Conservation (phyloP, 2,797 vertebrate genomes). For the Nyctalus aviator region DNA sequence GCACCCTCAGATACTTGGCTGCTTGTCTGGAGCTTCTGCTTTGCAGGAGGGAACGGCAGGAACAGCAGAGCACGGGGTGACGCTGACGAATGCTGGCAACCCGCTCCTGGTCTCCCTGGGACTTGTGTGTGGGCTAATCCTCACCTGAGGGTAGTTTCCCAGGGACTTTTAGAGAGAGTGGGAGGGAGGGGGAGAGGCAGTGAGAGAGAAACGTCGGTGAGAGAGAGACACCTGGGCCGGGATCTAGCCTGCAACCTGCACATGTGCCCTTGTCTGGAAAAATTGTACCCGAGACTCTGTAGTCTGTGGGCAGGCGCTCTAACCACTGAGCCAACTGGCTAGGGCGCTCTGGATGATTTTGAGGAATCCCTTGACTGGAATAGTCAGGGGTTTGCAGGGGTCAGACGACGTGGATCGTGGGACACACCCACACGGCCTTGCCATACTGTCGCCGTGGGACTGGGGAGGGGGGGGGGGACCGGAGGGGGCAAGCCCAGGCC, state of each 20-base stretch:
- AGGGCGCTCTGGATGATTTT: neutral
- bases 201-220: too few relatives aligned
- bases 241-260: too few relatives aligned
- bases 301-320: too few relatives aligned
- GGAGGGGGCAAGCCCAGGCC: neutral
- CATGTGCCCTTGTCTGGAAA: too few relatives aligned
- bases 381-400: neutral
- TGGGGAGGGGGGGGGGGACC: neutral
- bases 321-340: too few relatives aligned
- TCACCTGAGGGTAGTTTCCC: too few relatives aligned
- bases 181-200: too few relatives aligned
- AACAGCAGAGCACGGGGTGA: neutral
- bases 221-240: too few relatives aligned
- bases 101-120: neutral
- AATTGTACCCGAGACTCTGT: too few relatives aligned
- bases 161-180: too few relatives aligned
- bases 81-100: accelerated
- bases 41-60: neutral
- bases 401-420: neutral
- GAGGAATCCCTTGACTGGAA: neutral
- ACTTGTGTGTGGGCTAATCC: too few relatives aligned
- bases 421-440: neutral
- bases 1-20: neutral
- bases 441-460: neutral
- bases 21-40: neutral